Percentiles rank a stretch among this genome's conserved stretches.
Conservation (phyloP, 2,797 vertebrate genomes). For the Bryconaethiops microstoma region DNA sequence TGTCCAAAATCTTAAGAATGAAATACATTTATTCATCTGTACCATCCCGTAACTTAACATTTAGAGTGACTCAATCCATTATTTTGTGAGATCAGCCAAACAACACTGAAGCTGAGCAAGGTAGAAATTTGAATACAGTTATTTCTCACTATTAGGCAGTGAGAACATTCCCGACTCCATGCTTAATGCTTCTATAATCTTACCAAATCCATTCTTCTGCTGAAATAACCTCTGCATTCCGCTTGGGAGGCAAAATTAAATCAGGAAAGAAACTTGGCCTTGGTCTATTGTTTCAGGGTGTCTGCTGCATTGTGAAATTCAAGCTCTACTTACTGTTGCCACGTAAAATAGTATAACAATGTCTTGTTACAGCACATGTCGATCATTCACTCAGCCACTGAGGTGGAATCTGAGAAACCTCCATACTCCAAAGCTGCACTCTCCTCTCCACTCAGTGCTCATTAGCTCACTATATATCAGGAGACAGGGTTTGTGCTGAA, state of each 20-base stretch:
- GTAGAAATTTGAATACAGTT: not conserved
- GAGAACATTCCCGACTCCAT: not conserved
- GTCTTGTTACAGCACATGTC: conserved; percentile 44
- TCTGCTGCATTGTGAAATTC: conserved; percentile 4
- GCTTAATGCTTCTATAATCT: conserved; percentile 1
- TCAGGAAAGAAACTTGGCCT: not conserved
- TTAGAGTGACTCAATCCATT: not conserved
- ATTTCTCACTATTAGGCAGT: not conserved
- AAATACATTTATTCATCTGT: too few relatives aligned
- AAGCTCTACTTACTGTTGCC: conserved; percentile 26
- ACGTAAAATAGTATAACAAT: conserved; percentile 22
- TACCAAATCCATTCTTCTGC: not conserved
- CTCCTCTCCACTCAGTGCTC: conserved; percentile 30
- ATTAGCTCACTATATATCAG: conserved; percentile 40
- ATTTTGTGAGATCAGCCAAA: not conserved
- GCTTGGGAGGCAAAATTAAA: not conserved
- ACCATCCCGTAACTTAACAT: too few relatives aligned
- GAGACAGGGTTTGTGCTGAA: conserved; percentile 1
- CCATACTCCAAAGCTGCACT: conserved; percentile 10
- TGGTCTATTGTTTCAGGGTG: not conserved
- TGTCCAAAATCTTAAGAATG: not conserved
- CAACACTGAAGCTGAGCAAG: not conserved
- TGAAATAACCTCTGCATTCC: not conserved
- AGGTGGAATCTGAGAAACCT: conserved; percentile 33
- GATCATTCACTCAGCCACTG: conserved; percentile 32